Conservation (phyloP, 1,140 invertebrate species). For the Hirudo medicinalis region DNA sequence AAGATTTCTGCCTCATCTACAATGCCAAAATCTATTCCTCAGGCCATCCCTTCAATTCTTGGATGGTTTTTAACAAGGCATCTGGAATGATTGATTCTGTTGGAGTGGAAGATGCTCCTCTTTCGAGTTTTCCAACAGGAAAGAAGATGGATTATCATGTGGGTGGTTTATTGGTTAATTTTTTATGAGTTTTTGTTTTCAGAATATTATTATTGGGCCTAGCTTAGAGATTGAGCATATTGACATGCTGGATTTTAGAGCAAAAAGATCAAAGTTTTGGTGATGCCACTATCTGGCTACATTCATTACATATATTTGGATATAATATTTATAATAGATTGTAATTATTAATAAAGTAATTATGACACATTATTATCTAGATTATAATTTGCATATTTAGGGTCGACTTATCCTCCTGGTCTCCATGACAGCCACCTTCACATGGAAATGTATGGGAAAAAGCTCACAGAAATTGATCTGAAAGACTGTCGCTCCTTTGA, state of each 20-base stretch:
- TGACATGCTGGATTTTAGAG: no score
- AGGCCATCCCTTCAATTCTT: neutral
- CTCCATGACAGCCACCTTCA: conserved; percentile 19
- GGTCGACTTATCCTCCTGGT: conserved; percentile 11
- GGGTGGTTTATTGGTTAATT: neutral
- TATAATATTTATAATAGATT: no score
- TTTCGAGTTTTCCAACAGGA: neutral
- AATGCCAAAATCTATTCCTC: conserved; percentile 8
- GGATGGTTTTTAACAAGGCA: neutral
- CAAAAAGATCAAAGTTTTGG: no score
- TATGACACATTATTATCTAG: neutral
- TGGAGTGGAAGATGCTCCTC: neutral
- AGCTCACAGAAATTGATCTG: neutral
- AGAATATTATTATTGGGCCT: no score
- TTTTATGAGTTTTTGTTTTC: neutral
- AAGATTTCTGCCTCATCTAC: neutral
- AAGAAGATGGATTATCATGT: neutral
- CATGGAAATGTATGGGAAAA: conserved; percentile 2
- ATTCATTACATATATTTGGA: neutral
- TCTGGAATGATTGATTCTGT: neutral
- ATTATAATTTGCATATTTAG: neutral
- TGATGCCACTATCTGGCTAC: neutral
- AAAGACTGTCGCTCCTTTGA: neutral
- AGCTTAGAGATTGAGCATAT: no score
- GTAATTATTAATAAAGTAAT: neutral